Base-by-base conservation (phyloP, 2,113 vertebrate genomes). In the Carollia perspicillata region DNA sequence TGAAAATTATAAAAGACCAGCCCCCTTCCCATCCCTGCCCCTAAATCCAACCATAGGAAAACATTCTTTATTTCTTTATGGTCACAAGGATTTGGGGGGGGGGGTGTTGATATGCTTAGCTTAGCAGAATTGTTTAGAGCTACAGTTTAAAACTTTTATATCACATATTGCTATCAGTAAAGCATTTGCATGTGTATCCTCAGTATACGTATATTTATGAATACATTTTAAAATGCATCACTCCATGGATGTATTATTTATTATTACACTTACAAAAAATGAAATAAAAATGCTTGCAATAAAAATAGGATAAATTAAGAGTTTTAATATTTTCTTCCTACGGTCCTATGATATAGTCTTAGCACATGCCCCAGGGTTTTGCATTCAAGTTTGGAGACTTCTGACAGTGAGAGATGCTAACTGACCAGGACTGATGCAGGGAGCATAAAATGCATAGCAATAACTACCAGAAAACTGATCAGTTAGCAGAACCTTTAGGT, bases 1-100 rank as follows among this genome's bases (percentile, higher is more conserved):
- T 47, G 42, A 95, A 92, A 96, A 91, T 68, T 93, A n/a, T 78
- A 53, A 90, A 94, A 96, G 16, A 69, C 69, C n/a, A 65, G 9
- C 26, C 37, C 13, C 85, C 2, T 71, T 37, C 65, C 4, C 8
- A 75, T n/a, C n/a, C 12, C 30, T 60, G n/a, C 12, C 8, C 40
- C 63, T 23, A 84, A 37, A 6, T 44, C 40, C 44, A 84, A n/a
- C 8, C 40, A 51, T 37, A 97, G 55, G 35, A 95, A 93, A 93
- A 81, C 44, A 91, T 71, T 74, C 40, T 83, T 91, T 88, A 89
- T 90, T 87, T 93, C 71, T 86, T 91, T 90, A 72, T 42, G n/a
- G 3, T 90, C 0, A 5, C 9, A 49, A 79, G 95, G 30, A 69
- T 60, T 49, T 71, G 94, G 58, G 37, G 84, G 42, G 42, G 3